A percentile compares a stretch with the other conserved stretches of the same genome.
phyloP scores from a whole-genome alignment of 2,888 invertebrate species.

The Aphodius sticticus region DNA sequence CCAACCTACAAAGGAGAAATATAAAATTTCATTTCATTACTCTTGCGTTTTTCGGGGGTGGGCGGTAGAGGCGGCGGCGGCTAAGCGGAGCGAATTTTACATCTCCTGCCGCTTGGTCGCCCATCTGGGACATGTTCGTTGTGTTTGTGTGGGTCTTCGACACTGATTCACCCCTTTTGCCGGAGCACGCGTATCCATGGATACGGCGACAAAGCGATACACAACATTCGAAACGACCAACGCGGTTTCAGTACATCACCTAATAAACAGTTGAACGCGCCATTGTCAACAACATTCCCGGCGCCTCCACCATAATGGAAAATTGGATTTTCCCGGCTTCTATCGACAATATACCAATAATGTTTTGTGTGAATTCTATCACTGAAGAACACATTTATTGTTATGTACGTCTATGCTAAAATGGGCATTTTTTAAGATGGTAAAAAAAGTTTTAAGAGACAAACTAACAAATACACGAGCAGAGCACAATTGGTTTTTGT shows the following conservation, averaged over 20 bases:
- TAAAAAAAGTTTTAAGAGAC: too few species aligned
- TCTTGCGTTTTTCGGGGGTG: slow-evolving; percentile 7
- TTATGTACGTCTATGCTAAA: too few species aligned
- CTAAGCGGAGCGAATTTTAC: slow-evolving; percentile 6
- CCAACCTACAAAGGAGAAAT: slow-evolving; percentile 32
- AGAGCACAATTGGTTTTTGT: too few species aligned
- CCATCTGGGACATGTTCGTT: slow-evolving; percentile 20
- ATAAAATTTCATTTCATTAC: slow-evolving; percentile 37
- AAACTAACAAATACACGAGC: too few species aligned
- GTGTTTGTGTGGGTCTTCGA: slow-evolving; percentile 10
- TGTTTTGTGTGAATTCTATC: too few species aligned
- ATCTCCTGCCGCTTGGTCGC: slow-evolving; percentile 9
- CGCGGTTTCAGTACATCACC: neutral
- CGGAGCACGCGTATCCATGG: slow-evolving; percentile 20
- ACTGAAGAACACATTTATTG: too few species aligned
- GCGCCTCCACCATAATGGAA: too few species aligned
- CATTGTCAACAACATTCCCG: too few species aligned
- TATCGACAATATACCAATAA: too few species aligned
- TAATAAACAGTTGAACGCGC: too few species aligned
- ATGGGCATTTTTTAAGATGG: too few species aligned
- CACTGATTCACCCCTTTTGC: slow-evolving; percentile 23
- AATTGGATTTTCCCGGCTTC: too few species aligned
- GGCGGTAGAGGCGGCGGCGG: slow-evolving; percentile 20
- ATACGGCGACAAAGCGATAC: neutral
- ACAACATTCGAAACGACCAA: neutral